Evolutionary conservation across 2,888 invertebrate genomes (phyloP), one percentile per base, ranked within the genome.

Genomic region (Hipparchia sbordonii): DNA sequence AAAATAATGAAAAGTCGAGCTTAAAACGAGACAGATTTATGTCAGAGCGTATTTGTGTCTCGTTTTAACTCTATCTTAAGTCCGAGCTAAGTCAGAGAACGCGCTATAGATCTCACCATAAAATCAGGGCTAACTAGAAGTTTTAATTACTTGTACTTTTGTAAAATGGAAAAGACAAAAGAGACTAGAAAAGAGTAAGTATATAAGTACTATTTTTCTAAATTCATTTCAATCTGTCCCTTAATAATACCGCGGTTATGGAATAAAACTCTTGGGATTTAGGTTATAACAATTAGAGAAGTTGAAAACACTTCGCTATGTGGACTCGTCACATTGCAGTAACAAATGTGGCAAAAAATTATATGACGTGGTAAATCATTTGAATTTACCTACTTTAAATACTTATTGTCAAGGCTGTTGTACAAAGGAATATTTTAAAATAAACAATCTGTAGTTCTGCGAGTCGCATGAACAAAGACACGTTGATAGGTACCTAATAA

Each of bases 271-370:
- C 63, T 23, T 61, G 39, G 57, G 65, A 65, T 72, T 69, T 68
- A 59, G 72, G 72, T 72, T 68, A 63, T 65, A 65, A 72, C 65
- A 69, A 72, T 69, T 62, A 72, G 63, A 51, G 62, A 68, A 72
- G 51, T 72, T 59, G 52, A 68, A 52, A 67, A 71, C 60, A 71
- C 71, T 60, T 51, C 59, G 45, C 10, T n/a, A 46, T 9, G 45
- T 60, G 63, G 48, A 13, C 10, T 46, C 59, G 33, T 72, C 72
- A 72, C 72, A 72, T 54, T 54, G 63, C 9, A 9, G 72, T 57
- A 10, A 39, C 5, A 33, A 60, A 13, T 56, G 1, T 13, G 6
- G 8, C 6, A 56, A 8, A 13, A 56, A 54, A 56, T 13, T 12
- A 12, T n/a, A 12, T 10, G 3, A 12, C 12, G 12, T n/a, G 12